These are phyloP conservation scores for Semibalanus balanoides DNA, from an alignment of 1,140 invertebrate genomes.

Conservation along the genomic window DNA sequence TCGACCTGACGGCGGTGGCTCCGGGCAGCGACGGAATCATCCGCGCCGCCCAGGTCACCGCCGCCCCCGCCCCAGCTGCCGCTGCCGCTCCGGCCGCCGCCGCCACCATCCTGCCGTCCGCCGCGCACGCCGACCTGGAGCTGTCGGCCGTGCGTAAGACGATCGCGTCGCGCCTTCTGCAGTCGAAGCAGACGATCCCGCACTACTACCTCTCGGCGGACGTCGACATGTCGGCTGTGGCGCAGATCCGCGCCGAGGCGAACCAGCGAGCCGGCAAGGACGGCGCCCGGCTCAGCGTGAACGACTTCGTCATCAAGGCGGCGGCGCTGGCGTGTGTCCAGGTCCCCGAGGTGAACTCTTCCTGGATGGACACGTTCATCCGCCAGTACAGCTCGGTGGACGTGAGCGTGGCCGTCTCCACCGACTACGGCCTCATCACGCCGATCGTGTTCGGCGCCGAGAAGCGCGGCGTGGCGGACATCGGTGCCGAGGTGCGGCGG, in stretches of 20 bases:
- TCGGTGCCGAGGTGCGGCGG: constrained; percentile 67
- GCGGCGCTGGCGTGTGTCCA: constrained; percentile 77
- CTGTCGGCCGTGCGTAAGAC: constrained; percentile 73
- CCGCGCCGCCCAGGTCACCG: constrained; percentile 21
- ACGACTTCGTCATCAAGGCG: constrained; percentile 96
- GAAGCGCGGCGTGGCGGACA: constrained; percentile 74
- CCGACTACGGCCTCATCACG: constrained; percentile 87
- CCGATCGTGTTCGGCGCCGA: constrained; percentile 94
- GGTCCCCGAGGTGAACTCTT: constrained; percentile 88
- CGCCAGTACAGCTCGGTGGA: constrained; percentile 89
- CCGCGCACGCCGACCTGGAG: constrained; percentile 58
- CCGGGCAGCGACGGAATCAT: constrained; percentile 38
- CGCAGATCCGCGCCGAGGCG: constrained; percentile 51
- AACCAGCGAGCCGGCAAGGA: constrained; percentile 66
- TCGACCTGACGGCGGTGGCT: constrained; percentile 52
- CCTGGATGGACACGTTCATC: constrained; percentile 90
- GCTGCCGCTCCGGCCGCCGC: constrained; percentile 29
- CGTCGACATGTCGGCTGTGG: constrained; percentile 62
- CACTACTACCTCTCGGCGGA: constrained; percentile 92
- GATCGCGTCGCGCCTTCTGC: constrained; percentile 77
- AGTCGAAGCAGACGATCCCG: constrained; percentile 88
- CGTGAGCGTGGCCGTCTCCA: constrained; percentile 92
- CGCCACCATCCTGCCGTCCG: constrained; percentile 16
- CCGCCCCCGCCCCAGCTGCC: constrained; percentile 24
- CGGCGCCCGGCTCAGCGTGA: constrained; percentile 76